Percentiles rank a stretch among this genome's conserved stretches.
Conservation (phyloP, 1,140 invertebrate species). For the Penaeus vannamei region DNA sequence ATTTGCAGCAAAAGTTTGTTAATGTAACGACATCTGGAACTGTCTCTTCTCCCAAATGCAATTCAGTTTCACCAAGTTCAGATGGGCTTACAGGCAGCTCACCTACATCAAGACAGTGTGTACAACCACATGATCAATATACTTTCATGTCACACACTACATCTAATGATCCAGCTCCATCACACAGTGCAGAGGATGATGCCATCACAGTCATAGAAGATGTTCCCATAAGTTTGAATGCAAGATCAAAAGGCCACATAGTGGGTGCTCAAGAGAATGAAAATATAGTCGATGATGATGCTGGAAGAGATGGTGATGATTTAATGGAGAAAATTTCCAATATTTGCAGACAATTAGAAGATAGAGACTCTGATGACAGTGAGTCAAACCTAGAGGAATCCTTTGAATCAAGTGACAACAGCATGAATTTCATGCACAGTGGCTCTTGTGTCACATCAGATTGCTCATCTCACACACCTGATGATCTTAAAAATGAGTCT, state of each 20-base stretch:
- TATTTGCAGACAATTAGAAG: constrained; percentile 50
- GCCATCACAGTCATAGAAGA: background rate
- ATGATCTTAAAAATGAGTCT: constrained; percentile 10
- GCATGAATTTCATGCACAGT: no score
- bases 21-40: background rate
- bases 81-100: no score
- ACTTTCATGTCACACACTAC: no score
- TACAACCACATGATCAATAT: no score
- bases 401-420: background rate
- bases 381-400: constrained; percentile 12
- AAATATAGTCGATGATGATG: constrained; percentile 28
- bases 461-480: background rate
- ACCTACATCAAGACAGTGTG: no score
- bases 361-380: constrained; percentile 31
- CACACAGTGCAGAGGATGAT: no score
- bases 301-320: constrained; percentile 34
- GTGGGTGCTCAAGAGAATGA: constrained; percentile 5
- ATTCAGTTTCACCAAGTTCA: no score
- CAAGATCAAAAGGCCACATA: constrained; percentile 20
- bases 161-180: no score
- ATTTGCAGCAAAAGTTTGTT: background rate
- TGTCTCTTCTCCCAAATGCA: background rate
- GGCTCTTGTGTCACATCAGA: no score
- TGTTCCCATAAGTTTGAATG: background rate
- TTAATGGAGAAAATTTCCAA: constrained; percentile 50